phyloP scores from a whole-genome alignment of 2,888 invertebrate species.

The Epicampocera succincta region DNA sequence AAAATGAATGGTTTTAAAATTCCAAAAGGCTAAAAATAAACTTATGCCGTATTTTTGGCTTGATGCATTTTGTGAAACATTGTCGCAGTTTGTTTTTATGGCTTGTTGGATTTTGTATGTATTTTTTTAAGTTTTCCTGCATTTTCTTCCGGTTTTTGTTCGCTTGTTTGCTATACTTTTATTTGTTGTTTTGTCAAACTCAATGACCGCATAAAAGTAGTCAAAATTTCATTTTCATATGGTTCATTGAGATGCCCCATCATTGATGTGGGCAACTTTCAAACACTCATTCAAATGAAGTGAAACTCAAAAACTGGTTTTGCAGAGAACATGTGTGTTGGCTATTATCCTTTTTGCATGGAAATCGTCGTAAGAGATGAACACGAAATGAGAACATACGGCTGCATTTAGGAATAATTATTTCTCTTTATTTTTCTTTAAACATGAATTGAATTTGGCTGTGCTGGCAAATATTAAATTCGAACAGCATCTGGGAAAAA shows the following conservation, averaged over 20 bases:
- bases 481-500: no score
- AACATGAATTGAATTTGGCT: no score
- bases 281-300: slow-evolving; percentile 5
- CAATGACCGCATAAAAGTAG: slow-evolving; percentile 55
- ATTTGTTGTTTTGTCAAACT: slow-evolving; percentile 19
- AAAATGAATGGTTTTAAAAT: neutral
- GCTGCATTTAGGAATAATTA: neutral
- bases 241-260: slow-evolving; percentile 23
- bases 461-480: no score
- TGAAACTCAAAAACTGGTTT: neutral
- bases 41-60: neutral
- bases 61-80: slow-evolving; percentile 62
- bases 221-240: slow-evolving; percentile 43
- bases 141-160: no score
- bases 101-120: slow-evolving; percentile 24
- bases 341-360: slow-evolving; percentile 21
- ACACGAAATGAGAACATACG: slow-evolving; percentile 1
- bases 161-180: neutral
- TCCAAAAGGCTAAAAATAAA: slow-evolving; percentile 26
- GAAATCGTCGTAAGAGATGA: neutral
- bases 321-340: neutral
- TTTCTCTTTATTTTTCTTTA: no score
- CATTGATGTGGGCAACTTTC: slow-evolving; percentile 19
- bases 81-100: slow-evolving; percentile 59
- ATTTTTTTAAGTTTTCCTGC: slow-evolving; percentile 1